phyloP scores from a whole-genome alignment of 2,797 vertebrate genomes.

The Crenichthys baileyi region DNA sequence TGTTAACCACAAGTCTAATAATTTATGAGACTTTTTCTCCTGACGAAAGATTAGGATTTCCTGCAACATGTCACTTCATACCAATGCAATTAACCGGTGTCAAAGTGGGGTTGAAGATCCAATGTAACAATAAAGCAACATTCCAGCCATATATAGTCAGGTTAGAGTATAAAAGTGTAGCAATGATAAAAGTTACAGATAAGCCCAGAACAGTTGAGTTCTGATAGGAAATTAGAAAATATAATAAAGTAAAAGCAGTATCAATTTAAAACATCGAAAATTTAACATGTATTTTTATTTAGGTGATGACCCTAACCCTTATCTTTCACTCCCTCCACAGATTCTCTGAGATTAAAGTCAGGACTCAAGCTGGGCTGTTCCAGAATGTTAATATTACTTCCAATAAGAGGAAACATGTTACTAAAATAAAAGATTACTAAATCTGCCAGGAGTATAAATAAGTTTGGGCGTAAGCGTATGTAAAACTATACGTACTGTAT shows the following conservation, averaged over 20 bases:
- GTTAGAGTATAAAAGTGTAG: background rate
- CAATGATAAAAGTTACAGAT: background rate
- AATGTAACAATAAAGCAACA: background rate
- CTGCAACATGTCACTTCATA: background rate
- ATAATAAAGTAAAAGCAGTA: background rate
- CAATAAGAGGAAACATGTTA: background rate
- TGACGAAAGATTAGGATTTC: conserved; percentile 43
- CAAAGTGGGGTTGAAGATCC: background rate
- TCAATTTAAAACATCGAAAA: background rate
- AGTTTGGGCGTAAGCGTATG: background rate
- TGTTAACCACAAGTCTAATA: conserved; percentile 19
- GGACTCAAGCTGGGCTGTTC: background rate
- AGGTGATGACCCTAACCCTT: background rate
- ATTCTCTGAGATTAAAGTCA: background rate
- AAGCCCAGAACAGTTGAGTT: background rate
- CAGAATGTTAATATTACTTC: background rate
- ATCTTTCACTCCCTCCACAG: background rate
- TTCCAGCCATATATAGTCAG: background rate
- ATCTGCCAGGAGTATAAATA: background rate
- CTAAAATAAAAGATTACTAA: background rate
- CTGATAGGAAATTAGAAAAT: background rate
- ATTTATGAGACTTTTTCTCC: conserved; percentile 41
- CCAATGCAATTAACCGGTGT: conserved; percentile 14
- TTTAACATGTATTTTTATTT: background rate
- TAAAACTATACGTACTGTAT: background rate